Evolutionary conservation across 2,888 invertebrate species (phyloP).

Genomic region (Lasioglossum zephyrum): DNA sequence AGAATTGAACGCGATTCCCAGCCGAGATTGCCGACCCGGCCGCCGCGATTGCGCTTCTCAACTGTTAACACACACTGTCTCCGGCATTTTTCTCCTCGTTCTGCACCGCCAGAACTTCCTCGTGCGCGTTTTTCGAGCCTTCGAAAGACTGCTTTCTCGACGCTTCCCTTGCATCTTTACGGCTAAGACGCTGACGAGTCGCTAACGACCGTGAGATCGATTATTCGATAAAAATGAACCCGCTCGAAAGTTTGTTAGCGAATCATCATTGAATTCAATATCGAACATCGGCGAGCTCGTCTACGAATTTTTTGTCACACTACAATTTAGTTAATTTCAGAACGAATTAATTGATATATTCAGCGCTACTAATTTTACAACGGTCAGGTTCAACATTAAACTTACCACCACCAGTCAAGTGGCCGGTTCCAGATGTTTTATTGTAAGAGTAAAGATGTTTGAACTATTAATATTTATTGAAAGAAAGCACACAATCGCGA

Average conservation of each 20-base stretch:
- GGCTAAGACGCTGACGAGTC: background rate
- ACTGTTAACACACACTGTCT: background rate
- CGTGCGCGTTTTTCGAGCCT: background rate
- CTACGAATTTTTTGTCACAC: too few relatives aligned
- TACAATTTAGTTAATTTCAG: too few relatives aligned
- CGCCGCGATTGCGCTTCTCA: slow-evolving; percentile 5
- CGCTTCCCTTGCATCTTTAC: background rate
- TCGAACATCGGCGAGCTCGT: background rate
- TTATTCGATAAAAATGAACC: background rate
- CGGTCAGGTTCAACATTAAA: too few relatives aligned
- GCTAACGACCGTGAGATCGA: background rate
- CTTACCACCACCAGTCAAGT: too few relatives aligned
- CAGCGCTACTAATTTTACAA: too few relatives aligned
- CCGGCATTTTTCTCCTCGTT: background rate
- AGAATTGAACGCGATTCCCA: slow-evolving; percentile 51
- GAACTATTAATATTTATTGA: too few relatives aligned
- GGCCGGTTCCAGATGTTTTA: too few relatives aligned
- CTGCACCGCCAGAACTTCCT: background rate
- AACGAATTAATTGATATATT: too few relatives aligned
- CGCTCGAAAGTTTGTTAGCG: too few relatives aligned
- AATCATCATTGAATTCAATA: background rate
- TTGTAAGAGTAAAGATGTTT: too few relatives aligned
- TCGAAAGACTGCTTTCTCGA: background rate
- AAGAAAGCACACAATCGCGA: too few relatives aligned
- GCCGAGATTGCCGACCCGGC: slow-evolving; percentile 27